phyloP scores from a whole-genome alignment of 2,888 invertebrate species.

The Bursaphelenchus okinawaensis region DNA sequence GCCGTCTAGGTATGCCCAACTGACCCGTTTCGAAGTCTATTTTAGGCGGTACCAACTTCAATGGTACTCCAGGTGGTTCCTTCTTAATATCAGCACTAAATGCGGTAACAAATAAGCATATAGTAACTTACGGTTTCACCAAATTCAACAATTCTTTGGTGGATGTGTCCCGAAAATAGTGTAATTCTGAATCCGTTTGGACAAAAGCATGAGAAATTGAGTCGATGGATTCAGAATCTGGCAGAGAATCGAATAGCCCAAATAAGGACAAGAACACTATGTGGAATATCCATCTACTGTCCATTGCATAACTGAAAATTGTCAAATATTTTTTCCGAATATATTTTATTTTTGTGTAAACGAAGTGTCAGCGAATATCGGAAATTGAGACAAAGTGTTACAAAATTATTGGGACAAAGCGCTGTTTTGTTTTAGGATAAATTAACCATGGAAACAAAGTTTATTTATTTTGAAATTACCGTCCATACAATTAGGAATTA shows the following conservation, averaged over 20 bases:
- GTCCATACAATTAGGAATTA: no score
- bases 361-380: background rate
- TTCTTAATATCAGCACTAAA: slow-evolving; percentile 20
- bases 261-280: background rate
- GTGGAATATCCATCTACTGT: background rate
- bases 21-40: slow-evolving; percentile 39
- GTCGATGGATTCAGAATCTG: background rate
- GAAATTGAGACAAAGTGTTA: background rate
- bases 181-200: slow-evolving; percentile 69
- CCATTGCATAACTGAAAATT: background rate
- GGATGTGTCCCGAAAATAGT: slow-evolving; percentile 66
- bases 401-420: no score
- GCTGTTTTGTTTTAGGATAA: no score
- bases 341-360: no score
- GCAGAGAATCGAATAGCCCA: background rate
- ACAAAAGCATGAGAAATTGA: slow-evolving; percentile 67
- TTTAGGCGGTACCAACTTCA: slow-evolving; percentile 36
- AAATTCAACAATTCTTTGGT: slow-evolving; percentile 23
- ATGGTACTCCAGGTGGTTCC: slow-evolving; percentile 14
- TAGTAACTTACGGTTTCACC: slow-evolving; percentile 12
- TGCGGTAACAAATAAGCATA: background rate
- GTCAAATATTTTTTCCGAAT: no score
- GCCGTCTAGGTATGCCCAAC: slow-evolving; percentile 74
- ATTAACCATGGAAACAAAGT: no score
- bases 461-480: no score